Conservation (phyloP, 92 coral and sea anemone genomes). For the Phenganax subtilis region DNA sequence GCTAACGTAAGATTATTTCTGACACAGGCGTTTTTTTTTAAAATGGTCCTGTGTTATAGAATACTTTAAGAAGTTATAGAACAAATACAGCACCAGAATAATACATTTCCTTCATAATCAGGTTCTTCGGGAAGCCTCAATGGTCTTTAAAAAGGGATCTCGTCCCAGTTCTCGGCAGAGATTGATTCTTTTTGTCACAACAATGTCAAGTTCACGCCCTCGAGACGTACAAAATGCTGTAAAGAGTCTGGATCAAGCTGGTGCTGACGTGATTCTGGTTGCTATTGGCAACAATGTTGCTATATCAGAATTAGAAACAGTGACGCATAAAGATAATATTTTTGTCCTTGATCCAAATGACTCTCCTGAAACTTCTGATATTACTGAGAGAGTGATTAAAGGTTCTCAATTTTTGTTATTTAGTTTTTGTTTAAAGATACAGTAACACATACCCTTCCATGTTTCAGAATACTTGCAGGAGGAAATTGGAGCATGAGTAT, state of each 20-base stretch:
- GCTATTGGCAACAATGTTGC: constrained; percentile 49
- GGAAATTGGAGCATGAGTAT: too few species aligned
- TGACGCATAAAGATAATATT: constrained; percentile 46
- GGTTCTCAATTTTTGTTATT: constrained; percentile 27
- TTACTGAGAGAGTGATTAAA: constrained; percentile 41
- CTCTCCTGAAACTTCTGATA: constrained; percentile 28
- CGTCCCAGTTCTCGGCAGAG: constrained; percentile 51
- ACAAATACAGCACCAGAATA: background rate
- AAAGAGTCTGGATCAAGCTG: constrained; percentile 18
- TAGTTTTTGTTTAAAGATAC: background rate
- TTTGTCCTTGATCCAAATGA: constrained; percentile 25
- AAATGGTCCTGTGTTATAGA: background rate
- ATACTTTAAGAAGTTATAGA: background rate
- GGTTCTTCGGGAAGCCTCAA: constrained; percentile 35
- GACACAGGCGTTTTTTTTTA: background rate
- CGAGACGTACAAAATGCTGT: constrained; percentile 29
- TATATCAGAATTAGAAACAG: constrained; percentile 40
- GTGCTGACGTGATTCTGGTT: constrained; percentile 36
- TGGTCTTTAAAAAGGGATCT: constrained; percentile 46
- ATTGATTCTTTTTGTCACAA: constrained; percentile 40
- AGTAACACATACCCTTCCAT: too few species aligned
- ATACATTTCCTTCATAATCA: background rate
- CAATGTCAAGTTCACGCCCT: constrained; percentile 36
- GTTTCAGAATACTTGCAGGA: too few species aligned
- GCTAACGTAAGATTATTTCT: constrained; percentile 10